Conservation (phyloP, 2,797 vertebrate species). For the Podarcis siculus region DNA sequence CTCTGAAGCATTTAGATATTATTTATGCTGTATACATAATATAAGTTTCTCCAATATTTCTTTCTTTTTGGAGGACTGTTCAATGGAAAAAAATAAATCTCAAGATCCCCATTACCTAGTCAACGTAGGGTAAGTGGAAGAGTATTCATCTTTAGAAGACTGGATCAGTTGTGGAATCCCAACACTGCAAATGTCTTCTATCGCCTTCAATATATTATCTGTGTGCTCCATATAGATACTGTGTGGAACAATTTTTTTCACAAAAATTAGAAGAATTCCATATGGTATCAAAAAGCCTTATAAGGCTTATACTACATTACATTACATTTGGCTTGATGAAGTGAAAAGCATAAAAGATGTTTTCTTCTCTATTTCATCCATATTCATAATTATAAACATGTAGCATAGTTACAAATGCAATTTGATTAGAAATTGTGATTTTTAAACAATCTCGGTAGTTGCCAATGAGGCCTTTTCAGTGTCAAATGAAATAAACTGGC, state of each 20-base stretch:
- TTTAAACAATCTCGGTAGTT: neutral
- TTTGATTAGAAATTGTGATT: conserved; percentile 1
- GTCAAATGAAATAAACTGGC: neutral
- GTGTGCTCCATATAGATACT: conserved; percentile 92
- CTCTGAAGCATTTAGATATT: neutral
- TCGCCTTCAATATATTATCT: conserved; percentile 87
- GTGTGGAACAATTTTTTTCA: conserved; percentile 39
- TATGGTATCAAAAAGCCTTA: conserved; percentile 3
- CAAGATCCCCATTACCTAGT: conserved; percentile 75
- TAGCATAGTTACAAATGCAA: conserved; percentile 15
- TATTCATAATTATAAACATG: neutral
- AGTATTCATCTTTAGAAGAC: conserved; percentile 85
- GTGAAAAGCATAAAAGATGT: neutral
- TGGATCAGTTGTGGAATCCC: conserved; percentile 87
- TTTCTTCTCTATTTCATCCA: neutral
- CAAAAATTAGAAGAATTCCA: conserved; percentile 17
- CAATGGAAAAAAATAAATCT: neutral
- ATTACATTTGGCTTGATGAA: neutral
- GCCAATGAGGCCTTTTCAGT: neutral
- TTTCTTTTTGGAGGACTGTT: neutral
- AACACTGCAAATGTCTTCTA: conserved; percentile 90
- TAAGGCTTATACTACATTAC: neutral
- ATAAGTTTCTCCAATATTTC: neutral
- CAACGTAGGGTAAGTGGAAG: conserved; percentile 88
- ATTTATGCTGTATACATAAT: neutral